Percentiles rank a stretch among this genome's conserved stretches.
Conservation (phyloP, 2,888 invertebrate species). For the Andrena minutula region DNA sequence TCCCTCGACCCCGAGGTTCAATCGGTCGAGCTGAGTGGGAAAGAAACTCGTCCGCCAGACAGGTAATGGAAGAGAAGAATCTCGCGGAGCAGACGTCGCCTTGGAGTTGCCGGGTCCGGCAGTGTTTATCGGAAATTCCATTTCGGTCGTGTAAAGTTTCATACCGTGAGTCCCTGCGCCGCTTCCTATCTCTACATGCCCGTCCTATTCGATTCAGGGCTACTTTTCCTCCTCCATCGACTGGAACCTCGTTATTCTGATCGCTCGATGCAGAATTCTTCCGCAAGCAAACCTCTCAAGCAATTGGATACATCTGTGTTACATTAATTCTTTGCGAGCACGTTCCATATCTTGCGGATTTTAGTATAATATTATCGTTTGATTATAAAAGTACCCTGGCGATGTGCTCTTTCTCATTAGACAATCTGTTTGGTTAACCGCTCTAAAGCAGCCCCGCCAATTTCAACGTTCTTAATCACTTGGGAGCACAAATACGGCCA, state of each 20-base stretch:
- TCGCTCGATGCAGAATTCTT: constrained; percentile 11
- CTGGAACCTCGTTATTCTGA: constrained; percentile 32
- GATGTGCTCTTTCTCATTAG: too few relatives aligned
- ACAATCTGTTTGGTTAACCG: too few relatives aligned
- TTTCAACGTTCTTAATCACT: background rate
- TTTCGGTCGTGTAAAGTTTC: constrained; percentile 67
- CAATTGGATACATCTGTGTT: background rate
- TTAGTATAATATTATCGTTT: too few relatives aligned
- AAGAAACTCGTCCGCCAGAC: constrained; percentile 44
- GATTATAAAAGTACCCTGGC: too few relatives aligned
- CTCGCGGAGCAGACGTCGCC: constrained; percentile 50
- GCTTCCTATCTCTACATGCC: constrained; percentile 4
- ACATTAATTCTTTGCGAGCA: background rate
- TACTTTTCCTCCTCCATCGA: constrained; percentile 19
- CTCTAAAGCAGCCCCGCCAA: too few relatives aligned
- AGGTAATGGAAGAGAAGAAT: constrained; percentile 53
- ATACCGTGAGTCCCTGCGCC: constrained; percentile 27
- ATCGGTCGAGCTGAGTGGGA: constrained; percentile 14
- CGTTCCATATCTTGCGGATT: background rate
- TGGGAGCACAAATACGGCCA: background rate
- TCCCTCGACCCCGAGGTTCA: background rate
- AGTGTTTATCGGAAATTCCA: constrained; percentile 72
- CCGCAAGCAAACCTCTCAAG: background rate
- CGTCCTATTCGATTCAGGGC: constrained; percentile 13
- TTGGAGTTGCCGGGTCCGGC: constrained; percentile 49